Evolutionary conservation across 2,888 invertebrate genomes (phyloP), one percentile per base, ranked within the genome.

Genomic region (Drosophila mercatorum): DNA sequence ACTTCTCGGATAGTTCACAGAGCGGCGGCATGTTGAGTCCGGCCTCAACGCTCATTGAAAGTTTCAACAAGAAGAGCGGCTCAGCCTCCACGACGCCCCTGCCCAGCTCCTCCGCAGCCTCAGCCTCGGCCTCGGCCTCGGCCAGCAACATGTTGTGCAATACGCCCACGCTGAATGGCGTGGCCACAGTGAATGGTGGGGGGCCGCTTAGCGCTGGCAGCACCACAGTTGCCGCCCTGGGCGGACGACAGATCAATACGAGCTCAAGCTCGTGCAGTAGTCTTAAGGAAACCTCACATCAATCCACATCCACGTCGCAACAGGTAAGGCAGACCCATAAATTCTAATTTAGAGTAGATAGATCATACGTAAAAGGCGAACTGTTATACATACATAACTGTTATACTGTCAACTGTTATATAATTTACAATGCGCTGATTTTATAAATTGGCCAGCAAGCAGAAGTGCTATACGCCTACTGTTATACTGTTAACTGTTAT

Each of bases 1-100:
- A 93, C 88, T 92, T 93, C 87, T 92, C 93, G 83, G 93, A 93
- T 83, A 91, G 91, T 86, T 91, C 93, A 80, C 91, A 91, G 71
- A 92, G 91, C 75, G 88, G 91, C 75, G 88, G 90, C 70, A 91
- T 92, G 71, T 83, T 92, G 72, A 92, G 91, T 87, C 93, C 93
- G 69, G 95, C 96, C 83, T 94, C 95, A 81, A 94, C 95, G 91
- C 94, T 95, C 90, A 95, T 96, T 94, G 96, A 96, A 93, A 95
- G 95, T 93, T 94, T 96, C 85, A 95, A 95, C 91, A 96, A 95
- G 92, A 95, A 95, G 92, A 95, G 75, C 47, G 64, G 73, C 26
- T 77, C 81, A 62, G 52, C 64, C 57, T 38, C 71, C 8, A 52
- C 47, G 8, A 55, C 70, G 36, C 77, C 77, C 53, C 78, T 83